A percentile compares a stretch with the other conserved stretches of the same genome.
Conservation (phyloP, 2,797 vertebrate genomes). For the Emys orbicularis region DNA sequence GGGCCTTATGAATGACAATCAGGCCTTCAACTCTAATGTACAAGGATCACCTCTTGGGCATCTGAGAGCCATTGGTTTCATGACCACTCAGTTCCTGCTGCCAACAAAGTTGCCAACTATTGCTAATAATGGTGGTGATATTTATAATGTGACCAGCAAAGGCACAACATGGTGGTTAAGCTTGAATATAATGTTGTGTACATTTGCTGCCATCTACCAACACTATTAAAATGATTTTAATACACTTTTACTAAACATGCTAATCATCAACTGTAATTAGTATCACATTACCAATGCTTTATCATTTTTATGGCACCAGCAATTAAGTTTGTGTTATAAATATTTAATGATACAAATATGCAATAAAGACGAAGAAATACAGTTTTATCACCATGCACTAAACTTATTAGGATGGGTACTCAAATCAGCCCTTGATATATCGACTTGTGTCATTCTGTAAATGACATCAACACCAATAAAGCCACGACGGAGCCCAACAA, state of each 20-base stretch:
- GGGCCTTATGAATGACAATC: neutral
- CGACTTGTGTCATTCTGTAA: neutral
- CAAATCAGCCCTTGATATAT: neutral
- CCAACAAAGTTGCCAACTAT: neutral
- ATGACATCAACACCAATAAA: neutral
- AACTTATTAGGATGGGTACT: slow-evolving; percentile 3
- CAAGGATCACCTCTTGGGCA: neutral
- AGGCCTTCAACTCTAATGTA: neutral
- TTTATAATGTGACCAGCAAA: neutral
- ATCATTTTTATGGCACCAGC: neutral
- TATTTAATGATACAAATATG: slow-evolving; percentile 15
- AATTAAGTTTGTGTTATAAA: neutral
- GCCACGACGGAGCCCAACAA: neutral
- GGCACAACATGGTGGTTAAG: neutral
- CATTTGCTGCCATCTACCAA: neutral
- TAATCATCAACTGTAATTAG: slow-evolving; percentile 5
- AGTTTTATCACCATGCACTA: neutral
- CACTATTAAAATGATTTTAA: neutral
- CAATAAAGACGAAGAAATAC: neutral
- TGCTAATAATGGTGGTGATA: neutral
- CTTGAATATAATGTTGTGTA: neutral
- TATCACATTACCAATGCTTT: neutral
- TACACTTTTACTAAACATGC: neutral
- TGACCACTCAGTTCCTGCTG: neutral
- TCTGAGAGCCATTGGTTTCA: neutral